Evolutionary conservation across 2,113 vertebrate species (phyloP), one percentile per base, ranked within the genome.

Genomic region (Regulus satrapa): DNA sequence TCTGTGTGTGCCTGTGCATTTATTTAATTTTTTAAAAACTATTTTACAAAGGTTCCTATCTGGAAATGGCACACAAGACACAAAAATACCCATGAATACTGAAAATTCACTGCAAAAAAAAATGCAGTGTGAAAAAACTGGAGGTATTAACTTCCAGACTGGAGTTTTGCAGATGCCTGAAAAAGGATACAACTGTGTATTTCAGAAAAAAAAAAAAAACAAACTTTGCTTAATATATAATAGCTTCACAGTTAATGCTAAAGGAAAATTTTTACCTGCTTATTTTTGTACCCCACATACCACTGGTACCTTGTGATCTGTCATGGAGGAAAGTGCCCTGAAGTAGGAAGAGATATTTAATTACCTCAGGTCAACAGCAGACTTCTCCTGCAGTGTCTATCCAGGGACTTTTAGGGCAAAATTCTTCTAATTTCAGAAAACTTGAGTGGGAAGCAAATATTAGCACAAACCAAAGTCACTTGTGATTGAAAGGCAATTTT

Each of bases 1-100:
- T 26, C 4, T 36, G 10, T 52, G 4, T 52, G 6, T 3, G 2
- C 2, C 11, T 1, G 0, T 34, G 58, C 3, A 1, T 43, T 18
- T 38, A 59, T n/a, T 64, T 49, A 38, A 8, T 32, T 72, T 78
- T 46, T 85, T 25, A 1, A 8, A 63, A 67, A 48, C 45, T 62
- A 90, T 9, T 9, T 80, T 88, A 9, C 6, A 71, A 52, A 29
- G 2, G 3, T 80, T 20, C 17, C 13, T 28, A 61, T 8, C 18
- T 61, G n/a, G 28, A 80, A 86, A 74, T 56, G 31, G 56, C 23
- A 52, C 28, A n/a, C 11, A 52, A 69, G 14, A 17, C 38, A 38
- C 10, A 43, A 18, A 80, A 54, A 68, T 17, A 46, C 2, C 14
- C 4, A 23, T 4, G 3, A 78, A 66, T 10, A 49, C 7, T 54